Evolutionary conservation across 2,888 invertebrate species (phyloP).

Genomic region (Melieria crassipennis): DNA sequence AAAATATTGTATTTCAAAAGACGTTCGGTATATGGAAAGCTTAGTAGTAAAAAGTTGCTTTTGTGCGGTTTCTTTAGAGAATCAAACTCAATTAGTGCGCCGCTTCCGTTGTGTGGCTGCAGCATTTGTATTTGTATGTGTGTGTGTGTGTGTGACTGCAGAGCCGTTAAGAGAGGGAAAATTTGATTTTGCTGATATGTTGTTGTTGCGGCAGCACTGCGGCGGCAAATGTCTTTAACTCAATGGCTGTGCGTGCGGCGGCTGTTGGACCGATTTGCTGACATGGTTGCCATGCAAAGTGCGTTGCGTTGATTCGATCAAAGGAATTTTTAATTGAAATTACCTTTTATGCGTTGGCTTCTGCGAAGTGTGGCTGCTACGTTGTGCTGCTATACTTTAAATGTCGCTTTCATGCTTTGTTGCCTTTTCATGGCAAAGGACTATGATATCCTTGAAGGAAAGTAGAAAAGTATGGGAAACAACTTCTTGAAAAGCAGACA

Average conservation of each 20-base stretch:
- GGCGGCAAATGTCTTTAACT: slow-evolving; percentile 15
- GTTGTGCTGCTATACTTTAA: neutral
- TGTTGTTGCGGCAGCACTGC: neutral
- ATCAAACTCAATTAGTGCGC: no score
- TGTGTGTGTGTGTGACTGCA: neutral
- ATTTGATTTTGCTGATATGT: neutral
- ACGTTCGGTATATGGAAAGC: no score
- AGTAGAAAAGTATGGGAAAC: no score
- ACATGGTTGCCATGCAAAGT: neutral
- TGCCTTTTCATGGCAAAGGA: neutral
- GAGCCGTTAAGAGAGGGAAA: neutral
- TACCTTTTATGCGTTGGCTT: slow-evolving; percentile 17
- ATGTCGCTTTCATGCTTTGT: slow-evolving; percentile 6
- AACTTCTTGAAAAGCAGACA: no score
- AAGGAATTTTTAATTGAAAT: slow-evolving; percentile 36
- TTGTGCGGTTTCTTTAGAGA: no score
- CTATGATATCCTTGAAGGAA: no score
- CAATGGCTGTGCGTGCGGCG: neutral
- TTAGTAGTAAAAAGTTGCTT: no score
- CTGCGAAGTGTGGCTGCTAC: neutral
- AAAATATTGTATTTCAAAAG: no score
- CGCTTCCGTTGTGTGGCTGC: no score
- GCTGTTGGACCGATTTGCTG: neutral
- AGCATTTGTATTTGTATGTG: no score
- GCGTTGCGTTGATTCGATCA: slow-evolving; percentile 13